Evolutionary conservation across 1,140 invertebrate genomes (phyloP), one percentile per base, ranked within the genome.

Genomic region (Nebria ingens): DNA sequence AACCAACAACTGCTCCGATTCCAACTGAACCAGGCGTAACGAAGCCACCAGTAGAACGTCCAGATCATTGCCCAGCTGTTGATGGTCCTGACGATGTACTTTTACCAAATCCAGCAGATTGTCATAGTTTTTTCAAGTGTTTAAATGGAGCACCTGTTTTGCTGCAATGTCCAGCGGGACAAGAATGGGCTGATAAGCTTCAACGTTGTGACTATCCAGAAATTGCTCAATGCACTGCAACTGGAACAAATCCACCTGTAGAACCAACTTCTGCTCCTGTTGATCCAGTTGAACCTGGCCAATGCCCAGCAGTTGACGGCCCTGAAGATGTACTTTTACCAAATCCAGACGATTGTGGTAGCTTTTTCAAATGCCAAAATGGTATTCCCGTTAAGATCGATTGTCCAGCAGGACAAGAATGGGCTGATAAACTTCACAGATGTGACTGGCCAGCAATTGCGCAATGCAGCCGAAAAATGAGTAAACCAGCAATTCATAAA

Each of bases 341-440:
- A 15, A 13, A 49, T 17, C 19, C 40, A 15, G 42, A 25, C 13
- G 42, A 55, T 49, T 76, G 72, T 23, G 9, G 25, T 0, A 51
- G 51, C 1, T 76, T 68, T 54, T 75, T 67, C 51, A 22, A 55
- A 6, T 76, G 74, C 56, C 38, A 52, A 11, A 20, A 60, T 34
- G 63, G 63, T 20, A 55, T 22, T 19, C 57, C 65, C 3, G 54
- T 61, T 51, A 49, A 56, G 19, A 62, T 66, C 9, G 21, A 54
- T 6, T 65, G 64, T 34, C 60, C 57, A 19, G 0, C 51, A 0
- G 61, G 61, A 11, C 51, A 61, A 2, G 53, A 64, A 19, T 66
- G 59, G 49, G 65, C 67, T 54, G 52, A 53, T n/a, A 34, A 21
- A 9, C 19, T 58, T 1, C 38, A 59, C 51, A 52, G 59, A 1